phyloP scores from a whole-genome alignment of 2,888 invertebrate genomes.

The Spilarctia lutea region DNA sequence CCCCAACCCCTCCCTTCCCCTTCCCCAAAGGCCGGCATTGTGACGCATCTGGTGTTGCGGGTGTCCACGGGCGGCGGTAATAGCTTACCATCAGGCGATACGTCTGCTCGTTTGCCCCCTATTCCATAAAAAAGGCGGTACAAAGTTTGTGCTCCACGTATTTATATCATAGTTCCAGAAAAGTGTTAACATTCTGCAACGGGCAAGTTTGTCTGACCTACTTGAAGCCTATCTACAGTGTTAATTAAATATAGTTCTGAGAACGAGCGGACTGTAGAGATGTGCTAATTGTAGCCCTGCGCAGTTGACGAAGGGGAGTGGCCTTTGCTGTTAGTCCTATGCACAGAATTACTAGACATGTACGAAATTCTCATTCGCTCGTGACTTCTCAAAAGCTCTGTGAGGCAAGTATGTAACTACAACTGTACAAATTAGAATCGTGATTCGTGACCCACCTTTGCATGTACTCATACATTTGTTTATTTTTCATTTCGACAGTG shows the following conservation, averaged over 20 bases:
- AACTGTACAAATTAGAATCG: not conserved
- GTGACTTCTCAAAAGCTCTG: not conserved
- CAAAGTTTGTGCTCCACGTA: too few species aligned
- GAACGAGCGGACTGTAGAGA: conserved; percentile 33
- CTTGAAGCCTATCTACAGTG: conserved; percentile 42
- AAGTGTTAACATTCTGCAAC: not conserved
- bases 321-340: conserved; percentile 4
- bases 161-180: not conserved
- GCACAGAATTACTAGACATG: not conserved
- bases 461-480: not conserved
- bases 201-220: conserved; percentile 37
- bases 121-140: too few species aligned
- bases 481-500: too few species aligned
- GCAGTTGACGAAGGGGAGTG: conserved; percentile 35
- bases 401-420: not conserved
- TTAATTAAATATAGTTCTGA: conserved; percentile 49
- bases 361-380: not conserved
- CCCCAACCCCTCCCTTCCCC: too few species aligned
- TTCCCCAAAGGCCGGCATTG: too few species aligned
- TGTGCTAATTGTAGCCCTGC: conserved; percentile 37
- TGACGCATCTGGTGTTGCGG: too few species aligned
- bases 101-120: too few species aligned
- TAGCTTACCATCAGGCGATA: too few species aligned
- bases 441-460: not conserved
- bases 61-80: too few species aligned